Evolutionary conservation across 2,113 vertebrate genomes (phyloP), one percentile per base, ranked within the genome.

Genomic region (Delphinus delphis): DNA sequence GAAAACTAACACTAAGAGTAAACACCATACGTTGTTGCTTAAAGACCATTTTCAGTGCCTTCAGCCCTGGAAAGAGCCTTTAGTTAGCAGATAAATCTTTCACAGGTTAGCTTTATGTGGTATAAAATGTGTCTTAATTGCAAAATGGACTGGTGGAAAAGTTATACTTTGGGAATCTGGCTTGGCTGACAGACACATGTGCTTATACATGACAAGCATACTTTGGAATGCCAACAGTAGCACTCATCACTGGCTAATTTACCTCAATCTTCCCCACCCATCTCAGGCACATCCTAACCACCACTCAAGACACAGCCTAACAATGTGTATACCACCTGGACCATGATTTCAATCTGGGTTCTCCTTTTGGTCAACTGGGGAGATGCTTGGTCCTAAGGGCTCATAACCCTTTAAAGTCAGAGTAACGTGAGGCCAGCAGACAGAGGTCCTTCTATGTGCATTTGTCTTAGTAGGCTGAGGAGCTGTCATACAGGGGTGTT

Each of bases 391-490:
- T 96, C 36, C 83, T 94, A 85, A 83, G 14, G 11, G 83, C 53
- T 86, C 33, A 62, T 23, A 90, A n/a, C 38, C 6, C 55, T 82
- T 93, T 58, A 73, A 90, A 90, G 55, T 92, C 53, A 93, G 81
- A 96, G 76, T 60, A 33, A 93, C 23, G 36, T 62, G 55, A 90
- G 14, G 47, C 47, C 8, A 63, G 23, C 6, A 70, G 47, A 36
- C 14, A 91, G 62, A 89, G 31, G 44, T 28, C 71, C 60, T 93
- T 44, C 73, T 25, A 33, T 14, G 23, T 84, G 76, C 47, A 96
- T 93, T 94, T 96, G 88, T 91, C 97, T 98, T 90, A 97, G 96
- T 90, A 97, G 94, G 96, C 97, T 97, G 94, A 95, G 12, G 13
- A 96, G 85, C 21, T 88, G 53, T 97, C 97, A 97, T 86, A 96